These are phyloP conservation scores for Steinernema hermaphroditum DNA, from an alignment of 2,888 invertebrate species.

Conservation along the genomic window DNA sequence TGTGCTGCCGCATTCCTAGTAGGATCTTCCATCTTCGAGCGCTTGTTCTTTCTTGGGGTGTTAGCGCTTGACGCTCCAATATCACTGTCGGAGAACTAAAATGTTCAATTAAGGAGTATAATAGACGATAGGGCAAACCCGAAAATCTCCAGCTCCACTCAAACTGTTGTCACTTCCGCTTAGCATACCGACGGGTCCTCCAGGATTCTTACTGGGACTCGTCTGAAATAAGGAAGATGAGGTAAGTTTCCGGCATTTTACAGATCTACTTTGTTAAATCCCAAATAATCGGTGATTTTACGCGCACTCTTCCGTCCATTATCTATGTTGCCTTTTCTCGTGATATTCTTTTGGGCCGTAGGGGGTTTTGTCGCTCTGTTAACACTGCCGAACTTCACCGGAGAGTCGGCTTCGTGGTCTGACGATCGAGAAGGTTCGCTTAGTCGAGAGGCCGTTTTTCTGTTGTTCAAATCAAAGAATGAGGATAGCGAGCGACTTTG, in stretches of 20 bases:
- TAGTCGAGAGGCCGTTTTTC: not conserved
- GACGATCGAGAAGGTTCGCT: slow-evolving; percentile 5
- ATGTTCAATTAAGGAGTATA: not conserved
- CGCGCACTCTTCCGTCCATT: not conserved
- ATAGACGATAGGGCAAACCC: not conserved
- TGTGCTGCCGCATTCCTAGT: not conserved
- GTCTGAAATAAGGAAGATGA: not conserved
- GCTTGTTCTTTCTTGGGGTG: not conserved
- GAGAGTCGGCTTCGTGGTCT: not conserved
- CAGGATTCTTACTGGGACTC: not conserved
- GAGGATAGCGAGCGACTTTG: slow-evolving; percentile 2
- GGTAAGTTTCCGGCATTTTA: not conserved
- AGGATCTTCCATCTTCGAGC: not conserved
- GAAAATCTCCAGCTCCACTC: not conserved
- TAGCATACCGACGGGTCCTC: not conserved
- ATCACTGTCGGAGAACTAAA: slow-evolving; percentile 4
- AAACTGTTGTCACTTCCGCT: slow-evolving; percentile 12
- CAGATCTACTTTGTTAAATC: slow-evolving; percentile 2
- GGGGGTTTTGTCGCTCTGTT: not conserved
- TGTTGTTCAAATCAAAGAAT: not conserved
- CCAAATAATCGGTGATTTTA: slow-evolving; percentile 17
- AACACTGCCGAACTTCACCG: not conserved
- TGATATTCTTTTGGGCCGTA: not conserved
- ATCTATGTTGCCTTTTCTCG: not conserved
- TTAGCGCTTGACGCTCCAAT: not conserved